phyloP scores from a whole-genome alignment of 2,113 vertebrate genomes.

The Hiodon tergisus region DNA sequence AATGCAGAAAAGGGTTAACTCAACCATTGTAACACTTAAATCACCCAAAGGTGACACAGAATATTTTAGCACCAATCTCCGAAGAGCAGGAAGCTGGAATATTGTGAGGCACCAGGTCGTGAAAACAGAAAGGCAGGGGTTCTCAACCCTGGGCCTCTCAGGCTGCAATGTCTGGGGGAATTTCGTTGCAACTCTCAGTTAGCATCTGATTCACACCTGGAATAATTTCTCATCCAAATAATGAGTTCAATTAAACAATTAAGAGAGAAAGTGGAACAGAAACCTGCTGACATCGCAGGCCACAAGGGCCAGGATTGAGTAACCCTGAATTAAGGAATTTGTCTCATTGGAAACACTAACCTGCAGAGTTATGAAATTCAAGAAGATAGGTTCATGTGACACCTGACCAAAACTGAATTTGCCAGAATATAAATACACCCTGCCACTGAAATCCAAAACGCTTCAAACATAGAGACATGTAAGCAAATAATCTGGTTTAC shows the following conservation, averaged over 20 bases:
- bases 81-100: no score
- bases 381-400: constrained; percentile 27
- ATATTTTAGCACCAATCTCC: no score
- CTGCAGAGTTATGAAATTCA: constrained; percentile 31
- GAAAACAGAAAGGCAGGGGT: no score
- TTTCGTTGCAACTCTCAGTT: no score
- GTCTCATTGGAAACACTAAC: constrained; percentile 15
- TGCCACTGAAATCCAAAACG: constrained; percentile 35
- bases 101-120: no score
- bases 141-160: no score
- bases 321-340: neutral
- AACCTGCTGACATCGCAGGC: neutral
- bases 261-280: neutral
- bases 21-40: neutral
- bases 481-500: neutral
- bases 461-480: neutral
- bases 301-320: neutral
- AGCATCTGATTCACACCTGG: no score
- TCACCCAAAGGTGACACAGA: no score
- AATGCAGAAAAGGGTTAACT: neutral
- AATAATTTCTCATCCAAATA: no score
- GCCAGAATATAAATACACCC: constrained; percentile 34
- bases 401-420: constrained; percentile 31
- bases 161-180: no score
- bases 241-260: no score